A percentile compares a stretch with the other conserved stretches of the same genome.
Evolutionary conservation across 2,888 invertebrate species (phyloP).

Genomic region (Frankliniella fusca): DNA sequence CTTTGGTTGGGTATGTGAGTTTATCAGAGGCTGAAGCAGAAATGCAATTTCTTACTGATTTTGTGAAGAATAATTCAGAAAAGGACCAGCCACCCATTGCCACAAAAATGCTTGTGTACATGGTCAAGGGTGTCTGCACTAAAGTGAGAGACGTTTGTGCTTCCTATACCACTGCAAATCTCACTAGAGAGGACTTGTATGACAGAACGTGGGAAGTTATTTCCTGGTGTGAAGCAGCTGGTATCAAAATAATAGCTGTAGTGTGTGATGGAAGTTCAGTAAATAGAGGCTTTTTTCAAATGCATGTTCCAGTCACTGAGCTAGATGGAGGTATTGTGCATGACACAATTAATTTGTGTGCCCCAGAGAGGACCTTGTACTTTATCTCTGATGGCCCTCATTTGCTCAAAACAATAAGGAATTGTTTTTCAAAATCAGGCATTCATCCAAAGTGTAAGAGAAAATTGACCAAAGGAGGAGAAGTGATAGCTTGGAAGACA

Average conservation of each 20-base stretch:
- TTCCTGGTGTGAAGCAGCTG: background rate
- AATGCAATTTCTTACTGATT: background rate
- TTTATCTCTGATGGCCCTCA: background rate
- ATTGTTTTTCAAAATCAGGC: too few species aligned
- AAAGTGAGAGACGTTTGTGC: background rate
- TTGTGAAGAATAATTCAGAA: background rate
- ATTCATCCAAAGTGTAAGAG: too few species aligned
- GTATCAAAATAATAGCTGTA: background rate
- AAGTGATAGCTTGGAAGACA: too few species aligned
- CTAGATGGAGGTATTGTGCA: background rate
- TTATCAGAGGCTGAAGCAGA: background rate
- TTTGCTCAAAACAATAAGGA: background rate
- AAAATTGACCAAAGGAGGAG: too few species aligned
- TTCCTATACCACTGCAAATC: background rate
- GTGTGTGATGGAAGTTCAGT: background rate
- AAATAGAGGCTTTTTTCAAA: background rate
- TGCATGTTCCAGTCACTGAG: background rate
- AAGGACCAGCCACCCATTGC: background rate
- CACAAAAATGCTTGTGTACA: background rate
- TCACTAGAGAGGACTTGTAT: background rate
- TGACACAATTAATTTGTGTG: background rate
- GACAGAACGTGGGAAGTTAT: background rate
- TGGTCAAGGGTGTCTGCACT: background rate
- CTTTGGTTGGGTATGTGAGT: background rate
- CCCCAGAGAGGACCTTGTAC: background rate